phyloP scores from a whole-genome alignment of 2,113 vertebrate genomes.

The Speoplatyrhinus poulsoni region DNA sequence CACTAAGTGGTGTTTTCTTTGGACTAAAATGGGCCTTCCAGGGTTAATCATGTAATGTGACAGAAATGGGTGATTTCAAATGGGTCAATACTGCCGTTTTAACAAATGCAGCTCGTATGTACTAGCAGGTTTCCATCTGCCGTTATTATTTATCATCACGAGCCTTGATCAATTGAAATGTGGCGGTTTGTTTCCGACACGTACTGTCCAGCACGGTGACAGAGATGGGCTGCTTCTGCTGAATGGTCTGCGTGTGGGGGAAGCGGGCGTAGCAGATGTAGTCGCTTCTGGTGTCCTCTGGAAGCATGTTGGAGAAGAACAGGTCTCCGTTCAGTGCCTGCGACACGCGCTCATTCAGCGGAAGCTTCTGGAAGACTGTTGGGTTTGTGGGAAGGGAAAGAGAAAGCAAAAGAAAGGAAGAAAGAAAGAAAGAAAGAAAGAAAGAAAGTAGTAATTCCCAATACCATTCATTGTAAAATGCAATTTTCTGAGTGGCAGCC shows the following conservation, averaged over 20 bases:
- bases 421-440: not conserved
- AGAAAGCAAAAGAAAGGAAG: not conserved
- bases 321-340: constrained; percentile 95
- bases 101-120: too few species aligned
- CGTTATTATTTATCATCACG: too few species aligned
- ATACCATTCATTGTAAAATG: not conserved
- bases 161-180: not conserved
- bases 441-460: not conserved
- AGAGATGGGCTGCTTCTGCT: constrained; percentile 97
- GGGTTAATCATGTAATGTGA: too few species aligned
- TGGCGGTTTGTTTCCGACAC: constrained; percentile 45
- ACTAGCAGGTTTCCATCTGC: too few species aligned
- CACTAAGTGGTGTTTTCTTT: too few species aligned
- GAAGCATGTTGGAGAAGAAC: constrained; percentile 94
- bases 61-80: too few species aligned
- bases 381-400: not conserved
- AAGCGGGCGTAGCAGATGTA: constrained; percentile 98
- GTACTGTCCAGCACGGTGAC: constrained; percentile 90
- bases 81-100: too few species aligned
- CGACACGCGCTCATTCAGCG: constrained; percentile 88
- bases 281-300: constrained; percentile 88
- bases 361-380: constrained; percentile 89
- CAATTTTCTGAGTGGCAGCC: too few species aligned
- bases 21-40: too few species aligned
- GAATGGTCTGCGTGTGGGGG: constrained; percentile 95